Base-by-base conservation (phyloP, 2,888 invertebrate species). In the Electrophaes corylata region DNA sequence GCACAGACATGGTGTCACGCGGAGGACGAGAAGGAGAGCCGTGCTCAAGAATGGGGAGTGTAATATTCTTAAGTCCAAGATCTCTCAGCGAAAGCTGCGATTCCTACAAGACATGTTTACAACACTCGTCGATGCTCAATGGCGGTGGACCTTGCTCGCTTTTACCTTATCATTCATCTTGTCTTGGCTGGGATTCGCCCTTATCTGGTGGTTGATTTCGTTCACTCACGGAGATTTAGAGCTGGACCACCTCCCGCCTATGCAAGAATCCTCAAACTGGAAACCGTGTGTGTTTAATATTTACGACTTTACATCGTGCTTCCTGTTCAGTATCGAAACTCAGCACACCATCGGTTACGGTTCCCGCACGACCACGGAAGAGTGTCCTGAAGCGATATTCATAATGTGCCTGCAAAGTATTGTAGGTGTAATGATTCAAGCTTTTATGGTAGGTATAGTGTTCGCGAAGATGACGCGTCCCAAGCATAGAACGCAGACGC, bases 11-110 rank as follows among this genome's bases (percentile, higher is more conserved):
- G 95, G 95, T 12, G 93, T 93, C 65, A 92, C 93, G 71, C 92
- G 96, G 46, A 94, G 96, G 77, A 93, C 96, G 50, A 94, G 96
- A 40, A 93, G 96, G 63, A 93, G 99, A 23, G 97, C 98, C 0
- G 96, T 99, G 52, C 94, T 97, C 79, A 99, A 99, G 88, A 98
- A 97, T 92, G 99, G 99, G 45, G 98, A 98, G 78, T 98, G 98
- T 91, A 99, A 99, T 88, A 96, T 98, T 59, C 94, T 97, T 69
- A 98, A 98, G 83, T 97, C 98, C 60, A 93, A 94, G 75, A 95
- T 99, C 77, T 96, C 97, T 45, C 96, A 97, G 70, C 92, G 96
- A 39, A 93, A 95, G 40, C 80, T 96, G 62, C 94, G 96, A 41
- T 96, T 95, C 76, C 93, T 96, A 48, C 95, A 95, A 80, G 96